These are phyloP conservation scores for Saguinus imperator DNA, from an alignment of 2,113 vertebrate species.

Conservation along the genomic window DNA sequence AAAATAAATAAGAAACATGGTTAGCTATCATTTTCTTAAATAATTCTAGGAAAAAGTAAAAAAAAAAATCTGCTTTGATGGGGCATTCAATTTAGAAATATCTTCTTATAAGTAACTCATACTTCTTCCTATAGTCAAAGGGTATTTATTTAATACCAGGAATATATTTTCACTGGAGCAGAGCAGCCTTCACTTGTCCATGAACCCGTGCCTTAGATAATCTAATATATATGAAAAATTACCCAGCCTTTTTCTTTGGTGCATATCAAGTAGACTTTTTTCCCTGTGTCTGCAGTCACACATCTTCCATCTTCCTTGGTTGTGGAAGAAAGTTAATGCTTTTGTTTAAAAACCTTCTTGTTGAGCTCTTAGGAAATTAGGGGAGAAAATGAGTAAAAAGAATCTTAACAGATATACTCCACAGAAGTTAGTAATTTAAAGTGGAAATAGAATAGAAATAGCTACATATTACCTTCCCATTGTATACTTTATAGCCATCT, in stretches of 20 bases:
- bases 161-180: neutral
- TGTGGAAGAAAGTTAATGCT: neutral
- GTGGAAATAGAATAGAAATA: neutral
- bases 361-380: neutral
- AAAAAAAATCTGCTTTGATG: neutral
- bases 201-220: neutral
- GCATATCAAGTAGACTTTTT: neutral
- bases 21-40: neutral
- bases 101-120: neutral
- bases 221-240: neutral
- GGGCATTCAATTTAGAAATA: neutral
- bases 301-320: neutral
- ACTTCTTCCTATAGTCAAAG: neutral
- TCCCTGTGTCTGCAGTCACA: neutral
- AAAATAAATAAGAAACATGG: neutral
- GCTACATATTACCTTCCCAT: neutral
- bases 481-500: neutral
- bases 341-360: neutral
- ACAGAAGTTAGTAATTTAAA: slow-evolving; percentile 5
- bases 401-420: neutral
- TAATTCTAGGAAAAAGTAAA: neutral
- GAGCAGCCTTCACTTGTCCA: neutral
- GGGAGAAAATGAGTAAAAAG: slow-evolving; percentile 17
- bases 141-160: neutral
- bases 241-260: neutral